Evolutionary conservation across 2,888 invertebrate species (phyloP).

Genomic region (Cerceris ruficornis): DNA sequence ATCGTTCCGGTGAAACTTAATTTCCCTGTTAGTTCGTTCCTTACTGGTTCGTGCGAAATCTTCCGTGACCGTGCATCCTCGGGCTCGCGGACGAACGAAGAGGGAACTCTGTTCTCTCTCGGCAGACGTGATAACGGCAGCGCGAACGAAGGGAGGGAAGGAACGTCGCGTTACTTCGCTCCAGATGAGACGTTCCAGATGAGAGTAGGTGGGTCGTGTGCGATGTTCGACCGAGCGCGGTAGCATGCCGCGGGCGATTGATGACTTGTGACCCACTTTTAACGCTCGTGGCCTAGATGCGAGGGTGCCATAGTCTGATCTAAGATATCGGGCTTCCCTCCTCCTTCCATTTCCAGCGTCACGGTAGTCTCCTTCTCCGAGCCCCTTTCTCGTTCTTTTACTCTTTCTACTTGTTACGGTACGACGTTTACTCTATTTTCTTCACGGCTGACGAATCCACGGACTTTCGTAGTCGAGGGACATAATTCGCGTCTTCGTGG

Average conservation of each 20-base stretch:
- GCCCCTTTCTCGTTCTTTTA: constrained; percentile 34
- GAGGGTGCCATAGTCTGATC: constrained; percentile 70
- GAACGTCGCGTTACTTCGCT: constrained; percentile 54
- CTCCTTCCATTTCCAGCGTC: constrained; percentile 43
- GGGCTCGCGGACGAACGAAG: neutral
- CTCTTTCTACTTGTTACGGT: constrained; percentile 32
- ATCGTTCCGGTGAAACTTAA: constrained; percentile 28
- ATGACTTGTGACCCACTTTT: constrained; percentile 79
- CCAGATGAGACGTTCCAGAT: constrained; percentile 57
- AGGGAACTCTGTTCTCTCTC: neutral
- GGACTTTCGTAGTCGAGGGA: constrained; percentile 3
- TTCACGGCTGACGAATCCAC: constrained; percentile 36
- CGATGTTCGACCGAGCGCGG: constrained; percentile 52
- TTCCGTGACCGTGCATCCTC: constrained; percentile 24
- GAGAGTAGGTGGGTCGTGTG: constrained; percentile 54
- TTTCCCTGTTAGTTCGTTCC: constrained; percentile 8
- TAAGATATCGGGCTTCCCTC: constrained; percentile 58
- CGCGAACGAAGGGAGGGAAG: constrained; percentile 24
- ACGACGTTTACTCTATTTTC: constrained; percentile 24
- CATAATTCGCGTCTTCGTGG: constrained; percentile 14
- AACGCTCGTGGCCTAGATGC: constrained; percentile 76
- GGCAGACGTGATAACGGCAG: constrained; percentile 25
- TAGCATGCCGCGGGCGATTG: constrained; percentile 73
- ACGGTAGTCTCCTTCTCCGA: constrained; percentile 24
- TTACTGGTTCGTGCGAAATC: constrained; percentile 17